Evolutionary conservation across 2,888 invertebrate species (phyloP), one percentile per base, ranked within the genome.

Genomic region (Boloria selene): DNA sequence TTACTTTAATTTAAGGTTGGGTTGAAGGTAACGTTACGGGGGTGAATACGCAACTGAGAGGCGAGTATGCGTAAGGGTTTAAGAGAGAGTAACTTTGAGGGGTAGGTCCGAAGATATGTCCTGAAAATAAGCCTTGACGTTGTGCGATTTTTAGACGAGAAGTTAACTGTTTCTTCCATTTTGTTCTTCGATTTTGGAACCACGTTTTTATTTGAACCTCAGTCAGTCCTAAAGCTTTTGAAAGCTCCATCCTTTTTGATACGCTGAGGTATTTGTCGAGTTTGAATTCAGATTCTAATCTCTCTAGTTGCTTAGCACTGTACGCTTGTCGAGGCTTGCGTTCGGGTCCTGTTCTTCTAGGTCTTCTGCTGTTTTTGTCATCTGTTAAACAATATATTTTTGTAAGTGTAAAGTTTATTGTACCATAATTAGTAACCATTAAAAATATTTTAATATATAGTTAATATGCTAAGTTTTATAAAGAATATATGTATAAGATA

Each of bases 171-270:
- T 99, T 99, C 89, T 99, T 98, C 98, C 98, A 98, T 83, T 99
- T 98, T 0, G 98, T 99, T 70, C 98, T 93, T 66, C 98, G 93
- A 82, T 98, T 98, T 86, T 98, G 98, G 83, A 98, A 98, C 98
- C 98, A 98, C 0, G 98, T 98, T 84, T 98, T 98, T 73, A 98
- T 98, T 89, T 98, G 98, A 0, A 98, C 98, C 88, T 98, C 98
- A 0, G 98, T 98, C 53, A 98, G 93, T 73, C 95, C 96, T 44
- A 99, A 86, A 0, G 96, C 95, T 84, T 97, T 97, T 0, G 98
- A 98, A 4, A 99, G 92, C 77, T 98, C 98, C 95, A 98, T 96
- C 62, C 99, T 93, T 84, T 98, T 99, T 78, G 97, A 97, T 0
- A 99, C 98, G 85, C 98, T 98, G 63, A 99, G 93, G 85, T 99